phyloP scores from a whole-genome alignment of 2,888 invertebrate species.

The Drosophila multiciliata region DNA sequence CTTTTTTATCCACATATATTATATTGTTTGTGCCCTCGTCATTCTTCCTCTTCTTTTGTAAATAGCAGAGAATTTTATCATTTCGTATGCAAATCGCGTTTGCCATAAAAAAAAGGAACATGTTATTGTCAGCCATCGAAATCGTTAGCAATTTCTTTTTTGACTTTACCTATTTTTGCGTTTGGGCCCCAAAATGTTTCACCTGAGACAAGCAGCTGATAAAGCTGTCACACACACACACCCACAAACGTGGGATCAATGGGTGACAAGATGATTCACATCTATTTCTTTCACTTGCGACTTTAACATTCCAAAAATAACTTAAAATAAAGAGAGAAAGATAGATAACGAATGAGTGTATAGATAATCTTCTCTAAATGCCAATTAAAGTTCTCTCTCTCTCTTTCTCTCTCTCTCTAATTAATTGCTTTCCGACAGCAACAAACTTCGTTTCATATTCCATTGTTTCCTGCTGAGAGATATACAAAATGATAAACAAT shows the following conservation, averaged over 20 bases:
- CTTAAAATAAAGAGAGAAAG: not conserved
- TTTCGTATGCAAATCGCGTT: slow-evolving; percentile 74
- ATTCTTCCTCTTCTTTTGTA: slow-evolving; percentile 1
- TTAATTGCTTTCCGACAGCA: not conserved
- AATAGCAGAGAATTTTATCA: slow-evolving; percentile 67
- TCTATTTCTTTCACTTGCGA: slow-evolving; percentile 9
- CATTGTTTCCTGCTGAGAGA: slow-evolving; percentile 4
- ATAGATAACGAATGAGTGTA: not conserved
- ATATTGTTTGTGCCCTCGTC: not conserved
- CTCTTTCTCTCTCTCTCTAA: slow-evolving; percentile 10
- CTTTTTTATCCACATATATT: not conserved
- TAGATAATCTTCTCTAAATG: not conserved
- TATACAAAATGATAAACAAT: slow-evolving; percentile 46
- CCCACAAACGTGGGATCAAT: not conserved
- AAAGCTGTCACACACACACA: slow-evolving; percentile 29
- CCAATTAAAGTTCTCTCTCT: not conserved
- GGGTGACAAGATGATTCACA: slow-evolving; percentile 40
- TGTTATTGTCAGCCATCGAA: slow-evolving; percentile 35
- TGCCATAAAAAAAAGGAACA: slow-evolving; percentile 62
- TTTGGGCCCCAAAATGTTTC: slow-evolving; percentile 24
- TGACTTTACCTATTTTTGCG: not conserved
- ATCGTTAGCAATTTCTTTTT: slow-evolving; percentile 27
- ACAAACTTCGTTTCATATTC: slow-evolving; percentile 1
- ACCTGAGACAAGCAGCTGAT: slow-evolving; percentile 58
- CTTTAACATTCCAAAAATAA: slow-evolving; percentile 6